Base-by-base conservation (phyloP, 2,797 vertebrate genomes). In the Notamacropus eugenii region DNA sequence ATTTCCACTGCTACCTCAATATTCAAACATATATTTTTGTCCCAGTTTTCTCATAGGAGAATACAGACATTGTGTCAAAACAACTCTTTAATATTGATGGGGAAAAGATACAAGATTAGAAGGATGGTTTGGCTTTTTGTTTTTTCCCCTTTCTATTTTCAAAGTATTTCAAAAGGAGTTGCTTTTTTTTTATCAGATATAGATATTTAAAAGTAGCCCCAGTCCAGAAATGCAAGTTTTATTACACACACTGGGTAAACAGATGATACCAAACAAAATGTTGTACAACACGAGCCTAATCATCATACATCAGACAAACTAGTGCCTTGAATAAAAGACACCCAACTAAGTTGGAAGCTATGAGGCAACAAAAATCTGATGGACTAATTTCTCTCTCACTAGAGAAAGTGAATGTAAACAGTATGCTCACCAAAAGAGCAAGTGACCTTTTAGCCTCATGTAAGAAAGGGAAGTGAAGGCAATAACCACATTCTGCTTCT, bases 181-280 rank as follows among this genome's bases (percentile, higher is more conserved):
- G 9, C 40, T 92, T 52, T 46, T 46, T 46, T 46, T 22, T 46
- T 92, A 57, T 62, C 55, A 87, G 92, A 97, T 97, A 29, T 5
- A 40, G 62, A 59, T 87, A 96, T 97, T 95, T 94, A 56, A 57
- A 95, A 97, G 92, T 54, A 74, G 94, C 29, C 0, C 0, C 40
- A 93, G 93, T 54, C 97, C 96, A 95, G 93, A 96, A 97, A 96
- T 8, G 94, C 95, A 94, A 92, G 24, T 55, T 46, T 55, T 31
- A 40, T 40, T 96, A 19, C 4, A 55, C 55, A 9, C 55, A 16
- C 52, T 50, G 34, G n/a, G 27, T n/a, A 0, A 9, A 52, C 0
- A 91, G 94, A n/a, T 50, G 82, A 55, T 12, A 95, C 58, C 55
- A 96, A 55, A 93, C 13, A 93, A 87, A 50, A 87, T 87, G 29